Evolutionary conservation across 2,888 invertebrate species (phyloP).

Genomic region (Micoletzkya japonica): DNA sequence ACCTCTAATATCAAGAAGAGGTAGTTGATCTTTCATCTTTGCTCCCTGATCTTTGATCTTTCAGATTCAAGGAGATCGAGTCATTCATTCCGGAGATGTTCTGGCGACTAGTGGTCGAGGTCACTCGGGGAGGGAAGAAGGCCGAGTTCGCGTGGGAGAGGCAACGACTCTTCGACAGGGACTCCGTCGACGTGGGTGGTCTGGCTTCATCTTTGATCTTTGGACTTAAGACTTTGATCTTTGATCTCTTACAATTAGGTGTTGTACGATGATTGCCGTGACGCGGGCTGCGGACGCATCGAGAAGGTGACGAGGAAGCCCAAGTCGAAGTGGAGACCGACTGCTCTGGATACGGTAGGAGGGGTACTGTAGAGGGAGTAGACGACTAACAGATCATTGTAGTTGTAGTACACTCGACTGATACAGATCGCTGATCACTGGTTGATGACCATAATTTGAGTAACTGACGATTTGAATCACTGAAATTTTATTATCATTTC

Average conservation of each 20-base stretch:
- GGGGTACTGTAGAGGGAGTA: too few species aligned
- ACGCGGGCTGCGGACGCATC: constrained; percentile 62
- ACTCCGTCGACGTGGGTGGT: constrained; percentile 74
- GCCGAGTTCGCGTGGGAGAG: constrained; percentile 58
- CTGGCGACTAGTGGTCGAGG: constrained; percentile 79
- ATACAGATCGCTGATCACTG: not conserved
- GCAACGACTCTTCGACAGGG: constrained; percentile 77
- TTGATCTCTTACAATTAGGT: too few species aligned
- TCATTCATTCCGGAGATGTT: constrained; percentile 86
- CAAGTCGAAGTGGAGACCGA: constrained; percentile 92
- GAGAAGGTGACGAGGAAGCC: constrained; percentile 75
- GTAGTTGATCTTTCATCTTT: not conserved
- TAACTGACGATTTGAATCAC: too few species aligned
- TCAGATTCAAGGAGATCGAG: constrained; percentile 53
- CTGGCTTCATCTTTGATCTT: too few species aligned
- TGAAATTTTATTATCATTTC: too few species aligned
- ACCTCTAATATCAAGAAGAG: not conserved
- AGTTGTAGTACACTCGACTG: not conserved
- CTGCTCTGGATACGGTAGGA: constrained; percentile 81
- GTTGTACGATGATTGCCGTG: constrained; percentile 51
- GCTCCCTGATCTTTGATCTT: too few species aligned
- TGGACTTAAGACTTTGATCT: too few species aligned
- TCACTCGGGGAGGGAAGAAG: constrained; percentile 40
- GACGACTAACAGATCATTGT: not conserved
- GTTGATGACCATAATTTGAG: not conserved